Percentiles rank a stretch among this genome's conserved stretches.
phyloP scores from a whole-genome alignment of 2,797 vertebrate genomes.

The Hylomyscus alleni region DNA sequence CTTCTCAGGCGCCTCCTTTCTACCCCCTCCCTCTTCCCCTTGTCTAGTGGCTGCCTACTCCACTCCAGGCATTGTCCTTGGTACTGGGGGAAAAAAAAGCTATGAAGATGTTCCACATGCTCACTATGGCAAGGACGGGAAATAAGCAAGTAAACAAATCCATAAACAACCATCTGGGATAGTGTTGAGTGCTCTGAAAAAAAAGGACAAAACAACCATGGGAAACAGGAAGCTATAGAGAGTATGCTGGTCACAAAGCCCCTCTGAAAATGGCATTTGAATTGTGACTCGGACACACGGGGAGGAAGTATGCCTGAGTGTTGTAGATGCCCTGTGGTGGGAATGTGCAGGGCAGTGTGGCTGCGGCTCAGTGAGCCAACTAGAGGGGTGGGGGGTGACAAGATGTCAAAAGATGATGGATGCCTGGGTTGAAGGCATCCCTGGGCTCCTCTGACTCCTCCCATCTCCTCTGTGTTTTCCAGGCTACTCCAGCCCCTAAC shows the following conservation, averaged over 20 bases:
- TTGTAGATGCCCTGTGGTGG: not conserved
- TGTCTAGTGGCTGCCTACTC: not conserved
- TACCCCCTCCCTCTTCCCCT: not conserved
- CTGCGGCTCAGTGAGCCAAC: not conserved
- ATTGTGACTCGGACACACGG: not conserved
- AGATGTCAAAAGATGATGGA: not conserved
- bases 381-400: too few species aligned
- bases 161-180: not conserved
- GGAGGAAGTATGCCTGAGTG: not conserved
- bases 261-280: not conserved
- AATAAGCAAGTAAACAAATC: conserved; percentile 26
- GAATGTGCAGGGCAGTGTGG: not conserved
- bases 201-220: not conserved
- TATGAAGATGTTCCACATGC: not conserved
- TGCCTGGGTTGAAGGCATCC: not conserved
- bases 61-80: not conserved
- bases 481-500: not conserved
- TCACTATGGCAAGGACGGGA: not conserved
- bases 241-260: not conserved
- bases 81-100: conserved; percentile 43
- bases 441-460: not conserved
- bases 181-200: not conserved
- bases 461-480: not conserved
- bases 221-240: not conserved
- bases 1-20: not conserved